Conservation (phyloP, 2,797 vertebrate genomes). For the Jordanella pulchra region DNA sequence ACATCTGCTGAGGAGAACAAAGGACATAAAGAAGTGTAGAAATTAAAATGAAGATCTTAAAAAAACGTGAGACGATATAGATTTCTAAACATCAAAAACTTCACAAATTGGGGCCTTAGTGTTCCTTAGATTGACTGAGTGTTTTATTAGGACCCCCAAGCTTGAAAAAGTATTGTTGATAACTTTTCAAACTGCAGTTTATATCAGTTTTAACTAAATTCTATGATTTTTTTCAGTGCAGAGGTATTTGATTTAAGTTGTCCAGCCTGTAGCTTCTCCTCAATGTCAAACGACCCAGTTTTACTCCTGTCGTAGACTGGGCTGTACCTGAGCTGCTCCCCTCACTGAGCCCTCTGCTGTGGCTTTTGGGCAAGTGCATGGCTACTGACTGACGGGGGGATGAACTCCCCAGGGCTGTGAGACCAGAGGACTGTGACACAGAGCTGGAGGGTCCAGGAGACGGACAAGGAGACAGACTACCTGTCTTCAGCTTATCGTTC, state of each 20-base stretch:
- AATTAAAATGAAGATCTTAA: not conserved
- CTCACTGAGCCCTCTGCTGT: conserved; percentile 82
- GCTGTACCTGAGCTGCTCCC: conserved; percentile 83
- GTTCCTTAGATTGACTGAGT: not conserved
- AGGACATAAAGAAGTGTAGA: not conserved
- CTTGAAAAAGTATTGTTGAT: not conserved
- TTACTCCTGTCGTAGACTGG: not conserved
- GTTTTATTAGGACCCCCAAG: not conserved
- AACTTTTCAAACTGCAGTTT: not conserved
- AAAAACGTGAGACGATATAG: not conserved
- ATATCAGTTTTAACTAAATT: not conserved
- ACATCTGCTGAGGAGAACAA: conserved; percentile 75
- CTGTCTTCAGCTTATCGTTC: conserved; percentile 93
- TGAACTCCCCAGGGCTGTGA: conserved; percentile 79
- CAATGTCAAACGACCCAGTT: not conserved
- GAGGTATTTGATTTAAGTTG: conserved; percentile 5
- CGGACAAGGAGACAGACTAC: conserved; percentile 75
- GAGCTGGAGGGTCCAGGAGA: conserved; percentile 80
- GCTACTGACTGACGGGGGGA: conserved; percentile 92
- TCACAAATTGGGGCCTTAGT: not conserved
- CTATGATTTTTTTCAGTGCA: not conserved
- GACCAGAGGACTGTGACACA: conserved; percentile 82
- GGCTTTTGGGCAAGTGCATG: conserved; percentile 85
- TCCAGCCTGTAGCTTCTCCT: not conserved
- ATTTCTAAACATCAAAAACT: no score